Base-by-base conservation (phyloP, 2,113 vertebrate genomes). In the Tor tambroides region DNA sequence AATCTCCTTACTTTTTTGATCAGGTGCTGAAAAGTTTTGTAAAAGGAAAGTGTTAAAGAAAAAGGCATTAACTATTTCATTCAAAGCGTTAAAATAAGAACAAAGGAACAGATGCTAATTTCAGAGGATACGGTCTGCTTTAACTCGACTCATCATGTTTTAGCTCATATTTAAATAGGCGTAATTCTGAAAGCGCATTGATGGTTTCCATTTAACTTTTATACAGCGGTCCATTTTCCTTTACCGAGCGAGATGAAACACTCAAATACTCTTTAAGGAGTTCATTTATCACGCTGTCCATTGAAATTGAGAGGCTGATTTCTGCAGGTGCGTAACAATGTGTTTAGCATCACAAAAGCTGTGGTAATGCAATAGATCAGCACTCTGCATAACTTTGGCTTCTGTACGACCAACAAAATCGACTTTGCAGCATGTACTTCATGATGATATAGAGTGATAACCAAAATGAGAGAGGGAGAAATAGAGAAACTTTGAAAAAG, bases 291-390 rank as follows among this genome's bases (percentile, higher is more conserved):
- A 86, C 63, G 3, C 14, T 17, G 14, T 71, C 61, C 61, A 69
- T 69, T 84, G 46, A 84, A 84, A 84, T 84, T 74, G 46, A 84
- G 83, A 74, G 67, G 49, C 69, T 59, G 83, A 74, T 84, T 74
- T 84, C 69, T 74, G 83, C 67, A 74, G 83, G 83, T 84, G 67
- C 14, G 8, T 74, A 84, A 84, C 69, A 84, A 84, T 74, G 69
- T 74, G 32, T 84, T 84, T 84, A 74, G 83, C 82, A 74, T 84
- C 49, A 84, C 82, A 84, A 84, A 84, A 84, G 82, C 69, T 38
- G 15, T 0, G 69, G 83, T 74, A 74, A 84, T 56, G 83, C 83
- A 84, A 74, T 26, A 59, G 83, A 84, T 74, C 69, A 84, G 69
- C 26, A 83, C 26, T 30, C 43, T 67, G 17, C 63, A 83, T 83